Conservation (phyloP, 2,888 invertebrate species). For the Andrena flavipes region DNA sequence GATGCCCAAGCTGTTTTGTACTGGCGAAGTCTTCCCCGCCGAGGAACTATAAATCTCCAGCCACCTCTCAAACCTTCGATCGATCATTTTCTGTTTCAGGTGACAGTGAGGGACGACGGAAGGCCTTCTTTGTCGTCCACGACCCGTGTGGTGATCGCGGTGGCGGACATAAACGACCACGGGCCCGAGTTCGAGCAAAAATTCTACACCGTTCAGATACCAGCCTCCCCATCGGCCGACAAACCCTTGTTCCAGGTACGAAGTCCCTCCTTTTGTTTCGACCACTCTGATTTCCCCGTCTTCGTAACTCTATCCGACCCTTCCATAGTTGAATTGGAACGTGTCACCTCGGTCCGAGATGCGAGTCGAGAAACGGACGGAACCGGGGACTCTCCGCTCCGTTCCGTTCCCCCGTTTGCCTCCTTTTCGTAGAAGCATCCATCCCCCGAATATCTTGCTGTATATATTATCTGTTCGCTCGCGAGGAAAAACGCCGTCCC, state of each 20-base stretch:
- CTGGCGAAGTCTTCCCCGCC: neutral
- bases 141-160: slow-evolving; percentile 92
- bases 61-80: slow-evolving; percentile 11
- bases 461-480: slow-evolving; percentile 59
- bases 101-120: slow-evolving; percentile 92
- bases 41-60: neutral
- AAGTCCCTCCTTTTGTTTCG: neutral
- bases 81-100: slow-evolving; percentile 82
- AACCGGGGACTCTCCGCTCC: slow-evolving; percentile 5
- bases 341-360: slow-evolving; percentile 42
- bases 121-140: slow-evolving; percentile 90
- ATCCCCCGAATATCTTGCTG: slow-evolving; percentile 49
- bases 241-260: slow-evolving; percentile 88
- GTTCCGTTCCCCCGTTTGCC: slow-evolving; percentile 37
- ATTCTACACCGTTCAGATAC: slow-evolving; percentile 93
- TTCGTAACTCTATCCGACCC: slow-evolving; percentile 38
- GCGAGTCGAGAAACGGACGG: slow-evolving; percentile 35
- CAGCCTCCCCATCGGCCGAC: slow-evolving; percentile 86
- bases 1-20: neutral
- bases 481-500: slow-evolving; percentile 13
- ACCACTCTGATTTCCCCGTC: neutral
- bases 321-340: slow-evolving; percentile 53
- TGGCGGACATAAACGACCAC: slow-evolving; percentile 95
- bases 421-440: slow-evolving; percentile 44
- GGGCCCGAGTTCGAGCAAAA: slow-evolving; percentile 93